Evolutionary conservation across 2,888 invertebrate genomes (phyloP), one percentile per base, ranked within the genome.

Genomic region (Lithophane ornitopus): DNA sequence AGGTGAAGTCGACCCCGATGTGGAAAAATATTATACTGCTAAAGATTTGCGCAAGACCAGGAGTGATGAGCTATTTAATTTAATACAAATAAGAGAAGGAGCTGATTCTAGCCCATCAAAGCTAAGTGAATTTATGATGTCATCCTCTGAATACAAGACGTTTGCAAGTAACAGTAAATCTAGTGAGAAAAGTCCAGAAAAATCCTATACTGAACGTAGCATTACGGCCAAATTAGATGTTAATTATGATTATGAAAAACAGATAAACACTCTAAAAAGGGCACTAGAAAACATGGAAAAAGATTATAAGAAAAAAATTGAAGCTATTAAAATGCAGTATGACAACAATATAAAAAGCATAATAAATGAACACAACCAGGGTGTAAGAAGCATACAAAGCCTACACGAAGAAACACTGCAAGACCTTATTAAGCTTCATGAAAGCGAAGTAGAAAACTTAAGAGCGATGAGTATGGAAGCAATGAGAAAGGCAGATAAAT

Each of bases 311-410:
- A 94, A 92, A 80, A 96, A 94, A 90, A 91, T 95, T 49, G 93
- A 95, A 66, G 94, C 94, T 8, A 92, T 97, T 61, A 97, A 97
- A 92, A 85, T 92, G 26, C 97, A 97, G 86, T 97, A 97, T 82
- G 97, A 97, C 54, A 93, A 90, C 82, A 96, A 97, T 70, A 95
- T 97, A 66, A 96, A 96, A 86, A 95, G 93, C 79, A 94, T 97
- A 73, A 92, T 97, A 41, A 96, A 96, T 74, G 96, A 97, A 86
- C 97, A 97, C 83, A 96, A 97, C 87, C 94, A 95, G 80, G 97
- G 97, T n/a, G 96, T 97, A 7, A 94, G 94, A 82, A 96, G 94
- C 83, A 94, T 97, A 86, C 97, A 97, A 90, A 93, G 91, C 80
- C 93, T 97, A 49, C 97, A 97, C 54, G 97, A 97, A 88, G 96